phyloP scores from a whole-genome alignment of 2,888 invertebrate genomes.

The Branchipolynoe longqiensis region DNA sequence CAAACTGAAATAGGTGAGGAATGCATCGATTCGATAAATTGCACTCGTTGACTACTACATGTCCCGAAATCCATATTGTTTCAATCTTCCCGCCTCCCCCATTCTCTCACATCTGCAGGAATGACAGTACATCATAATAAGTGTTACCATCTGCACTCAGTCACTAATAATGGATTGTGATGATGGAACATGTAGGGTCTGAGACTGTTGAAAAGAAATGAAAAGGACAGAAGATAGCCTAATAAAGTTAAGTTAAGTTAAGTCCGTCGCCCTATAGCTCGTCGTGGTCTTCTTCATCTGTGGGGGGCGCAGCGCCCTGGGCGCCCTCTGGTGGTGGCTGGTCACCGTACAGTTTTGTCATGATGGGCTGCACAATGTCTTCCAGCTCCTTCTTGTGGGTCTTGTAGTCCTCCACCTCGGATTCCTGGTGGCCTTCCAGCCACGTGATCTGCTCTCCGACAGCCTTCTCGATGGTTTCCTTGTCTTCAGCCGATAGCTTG shows the following conservation, averaged over 20 bases:
- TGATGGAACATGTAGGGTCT: conserved; percentile 29
- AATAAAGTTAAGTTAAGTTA: conserved; percentile 22
- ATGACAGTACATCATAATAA: neutral
- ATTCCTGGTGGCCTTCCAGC: conserved; percentile 97
- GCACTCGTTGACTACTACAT: neutral
- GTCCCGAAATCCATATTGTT: neutral
- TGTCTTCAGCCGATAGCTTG: conserved; percentile 93
- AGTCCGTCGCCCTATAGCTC: conserved; percentile 80
- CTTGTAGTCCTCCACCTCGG: conserved; percentile 94
- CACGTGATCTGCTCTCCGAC: conserved; percentile 98
- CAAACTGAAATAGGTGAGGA: neutral
- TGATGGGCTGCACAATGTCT: conserved; percentile 96
- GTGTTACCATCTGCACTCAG: conserved; percentile 18
- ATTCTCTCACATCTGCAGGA: conserved; percentile 27
- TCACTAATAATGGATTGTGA: conserved; percentile 24
- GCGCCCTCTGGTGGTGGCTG: conserved; percentile 85
- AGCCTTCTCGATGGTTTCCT: conserved; percentile 95
- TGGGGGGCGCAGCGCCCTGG: conserved; percentile 82
- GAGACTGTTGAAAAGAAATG: conserved; percentile 37
- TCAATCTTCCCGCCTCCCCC: neutral
- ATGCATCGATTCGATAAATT: conserved; percentile 15
- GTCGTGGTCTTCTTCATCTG: conserved; percentile 85
- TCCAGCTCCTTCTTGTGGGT: conserved; percentile 96
- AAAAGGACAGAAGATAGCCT: conserved; percentile 1
- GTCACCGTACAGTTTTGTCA: conserved; percentile 93